Conservation (phyloP, 1,140 invertebrate species). For the Ylistrum balloti region DNA sequence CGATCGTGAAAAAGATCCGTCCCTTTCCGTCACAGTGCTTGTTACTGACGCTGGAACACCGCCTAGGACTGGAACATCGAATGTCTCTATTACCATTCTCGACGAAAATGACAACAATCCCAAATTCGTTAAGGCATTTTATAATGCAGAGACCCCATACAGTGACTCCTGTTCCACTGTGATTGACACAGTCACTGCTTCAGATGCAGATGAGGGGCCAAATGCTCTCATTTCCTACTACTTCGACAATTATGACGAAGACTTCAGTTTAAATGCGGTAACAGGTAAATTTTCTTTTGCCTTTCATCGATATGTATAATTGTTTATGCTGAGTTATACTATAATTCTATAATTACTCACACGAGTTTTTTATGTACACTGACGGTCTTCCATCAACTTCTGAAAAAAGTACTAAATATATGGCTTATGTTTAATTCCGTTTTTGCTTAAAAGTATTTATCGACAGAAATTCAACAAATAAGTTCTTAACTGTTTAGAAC, state of each 20-base stretch:
- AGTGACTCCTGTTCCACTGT: slow-evolving; percentile 77
- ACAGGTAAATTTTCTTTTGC: slow-evolving; percentile 46
- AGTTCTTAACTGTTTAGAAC: too few species aligned
- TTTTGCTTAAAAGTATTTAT: too few species aligned
- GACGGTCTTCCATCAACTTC: too few species aligned
- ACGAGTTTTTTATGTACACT: too few species aligned
- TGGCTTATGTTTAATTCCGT: too few species aligned
- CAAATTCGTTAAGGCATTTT: slow-evolving; percentile 53
- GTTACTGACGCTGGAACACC: slow-evolving; percentile 95
- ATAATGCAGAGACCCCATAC: slow-evolving; percentile 78
- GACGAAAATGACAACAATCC: slow-evolving; percentile 88
- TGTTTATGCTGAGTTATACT: too few species aligned
- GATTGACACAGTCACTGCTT: slow-evolving; percentile 60
- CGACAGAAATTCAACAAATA: too few species aligned
- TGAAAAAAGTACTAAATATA: too few species aligned
- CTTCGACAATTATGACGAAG: background rate
- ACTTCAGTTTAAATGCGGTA: slow-evolving; percentile 53
- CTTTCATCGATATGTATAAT: too few species aligned
- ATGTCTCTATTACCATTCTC: slow-evolving; percentile 85
- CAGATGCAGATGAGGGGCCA: slow-evolving; percentile 59
- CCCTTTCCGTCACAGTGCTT: slow-evolving; percentile 91
- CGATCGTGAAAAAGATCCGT: slow-evolving; percentile 91
- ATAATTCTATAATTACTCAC: too few species aligned
- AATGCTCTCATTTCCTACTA: slow-evolving; percentile 28
- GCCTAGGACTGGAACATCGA: slow-evolving; percentile 92